These are phyloP conservation scores for Dysidea cf. avara DNA, from an alignment of 37 sponge, comb jelly and placozoan species.

Conservation along the genomic window DNA sequence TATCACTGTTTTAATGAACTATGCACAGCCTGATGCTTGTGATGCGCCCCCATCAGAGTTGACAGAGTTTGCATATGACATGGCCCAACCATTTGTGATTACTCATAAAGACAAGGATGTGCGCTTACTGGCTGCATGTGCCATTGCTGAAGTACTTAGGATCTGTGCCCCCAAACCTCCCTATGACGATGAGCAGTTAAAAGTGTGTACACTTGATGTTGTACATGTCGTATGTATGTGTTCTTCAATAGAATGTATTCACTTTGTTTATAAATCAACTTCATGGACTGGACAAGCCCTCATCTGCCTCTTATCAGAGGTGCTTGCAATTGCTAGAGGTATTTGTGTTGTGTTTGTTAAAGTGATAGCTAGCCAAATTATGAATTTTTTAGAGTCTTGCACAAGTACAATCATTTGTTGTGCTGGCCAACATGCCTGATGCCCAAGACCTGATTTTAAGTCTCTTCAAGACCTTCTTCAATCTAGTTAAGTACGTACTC, in stretches of 20 bases:
- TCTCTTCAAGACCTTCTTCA: slow-evolving; percentile 73
- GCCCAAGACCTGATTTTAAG: slow-evolving; percentile 57
- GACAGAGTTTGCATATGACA: background rate
- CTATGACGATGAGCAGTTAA: slow-evolving; percentile 64
- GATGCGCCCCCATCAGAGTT: slow-evolving; percentile 22
- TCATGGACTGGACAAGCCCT: slow-evolving; percentile 61
- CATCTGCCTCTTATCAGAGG: slow-evolving; percentile 40
- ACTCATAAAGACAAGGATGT: slow-evolving; percentile 60
- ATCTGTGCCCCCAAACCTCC: slow-evolving; percentile 85
- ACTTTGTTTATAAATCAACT: slow-evolving; percentile 76
- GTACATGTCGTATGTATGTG: background rate
- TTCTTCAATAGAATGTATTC: slow-evolving; percentile 65
- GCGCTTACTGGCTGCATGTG: slow-evolving; percentile 54
- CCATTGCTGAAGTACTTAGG: slow-evolving; percentile 74
- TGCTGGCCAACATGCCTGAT: slow-evolving; percentile 6
- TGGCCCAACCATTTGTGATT: slow-evolving; percentile 27
- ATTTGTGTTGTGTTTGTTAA: background rate
- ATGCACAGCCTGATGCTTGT: no score
- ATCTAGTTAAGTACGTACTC: slow-evolving; percentile 57
- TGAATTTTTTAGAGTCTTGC: background rate
- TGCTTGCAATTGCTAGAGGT: slow-evolving; percentile 75
- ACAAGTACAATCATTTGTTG: background rate
- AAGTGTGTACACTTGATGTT: slow-evolving; percentile 34
- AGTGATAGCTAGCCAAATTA: background rate
- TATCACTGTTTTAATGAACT: no score